Evolutionary conservation across 2,797 vertebrate species (phyloP).

Genomic region (Paguma larvata): DNA sequence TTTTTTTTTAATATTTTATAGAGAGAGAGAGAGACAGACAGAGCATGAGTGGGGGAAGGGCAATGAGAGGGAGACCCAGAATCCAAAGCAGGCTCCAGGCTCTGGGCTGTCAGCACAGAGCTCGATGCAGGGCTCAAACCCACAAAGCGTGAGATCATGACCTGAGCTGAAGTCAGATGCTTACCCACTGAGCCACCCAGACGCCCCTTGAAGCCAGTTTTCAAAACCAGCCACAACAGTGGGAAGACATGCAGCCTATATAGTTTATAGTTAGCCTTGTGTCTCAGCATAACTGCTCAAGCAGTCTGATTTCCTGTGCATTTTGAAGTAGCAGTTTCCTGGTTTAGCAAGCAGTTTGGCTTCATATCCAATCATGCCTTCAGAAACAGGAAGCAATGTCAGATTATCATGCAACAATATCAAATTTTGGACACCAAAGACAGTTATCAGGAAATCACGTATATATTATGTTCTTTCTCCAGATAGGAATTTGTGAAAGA

Average conservation of each 20-base stretch:
- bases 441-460: constrained; percentile 32
- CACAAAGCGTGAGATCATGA: no score
- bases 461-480: constrained; percentile 4
- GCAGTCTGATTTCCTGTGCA: background rate
- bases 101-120: no score
- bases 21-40: no score
- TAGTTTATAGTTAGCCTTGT: background rate
- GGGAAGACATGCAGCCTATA: background rate
- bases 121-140: no score
- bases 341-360: background rate
- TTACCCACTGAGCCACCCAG: no score
- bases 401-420: background rate
- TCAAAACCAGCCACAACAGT: background rate
- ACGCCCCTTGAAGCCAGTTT: background rate
- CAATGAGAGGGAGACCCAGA: no score
- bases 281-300: background rate
- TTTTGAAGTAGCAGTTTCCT: background rate
- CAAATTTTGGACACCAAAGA: background rate
- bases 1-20: no score
- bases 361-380: background rate
- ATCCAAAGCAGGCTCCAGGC: no score
- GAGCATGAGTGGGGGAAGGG: no score
- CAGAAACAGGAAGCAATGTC: constrained; percentile 60
- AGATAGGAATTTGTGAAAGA: constrained; percentile 8
- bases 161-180: no score